Evolutionary conservation across 2,888 invertebrate genomes (phyloP).

Genomic region (Bombylius discolor): DNA sequence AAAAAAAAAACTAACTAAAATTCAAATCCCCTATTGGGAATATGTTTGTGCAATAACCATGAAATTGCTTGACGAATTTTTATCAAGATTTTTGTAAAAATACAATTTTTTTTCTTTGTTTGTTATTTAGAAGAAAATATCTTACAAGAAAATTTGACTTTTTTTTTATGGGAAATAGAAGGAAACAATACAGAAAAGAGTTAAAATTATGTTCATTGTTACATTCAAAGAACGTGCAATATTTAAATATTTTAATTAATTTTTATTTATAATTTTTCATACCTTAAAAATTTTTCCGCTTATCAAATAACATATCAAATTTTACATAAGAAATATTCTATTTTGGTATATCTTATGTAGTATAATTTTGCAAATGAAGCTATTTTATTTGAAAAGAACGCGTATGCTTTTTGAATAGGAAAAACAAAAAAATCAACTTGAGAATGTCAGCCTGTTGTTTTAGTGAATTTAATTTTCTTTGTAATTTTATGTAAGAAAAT

Average conservation of each 20-base stretch:
- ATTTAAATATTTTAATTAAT: no score
- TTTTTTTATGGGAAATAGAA: no score
- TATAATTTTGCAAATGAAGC: not conserved
- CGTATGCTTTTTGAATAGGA: slow-evolving; percentile 1
- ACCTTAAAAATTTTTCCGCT: not conserved
- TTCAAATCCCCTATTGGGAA: slow-evolving; percentile 3
- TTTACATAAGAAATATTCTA: not conserved
- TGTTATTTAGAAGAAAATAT: no score
- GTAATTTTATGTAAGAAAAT: slow-evolving; percentile 2
- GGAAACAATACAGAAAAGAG: no score
- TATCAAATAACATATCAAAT: slow-evolving; percentile 2
- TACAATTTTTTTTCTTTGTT: not conserved
- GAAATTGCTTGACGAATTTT: slow-evolving; percentile 23
- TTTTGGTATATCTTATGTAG: no score
- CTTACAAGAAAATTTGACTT: no score
- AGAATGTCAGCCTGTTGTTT: not conserved
- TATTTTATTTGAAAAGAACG: not conserved
- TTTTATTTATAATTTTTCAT: not conserved
- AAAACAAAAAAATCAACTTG: not conserved
- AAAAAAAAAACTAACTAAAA: no score
- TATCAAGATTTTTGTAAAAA: not conserved
- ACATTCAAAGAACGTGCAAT: no score
- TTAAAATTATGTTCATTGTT: no score
- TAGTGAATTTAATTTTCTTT: not conserved
- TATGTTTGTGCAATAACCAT: slow-evolving; percentile 26